Base-by-base conservation (phyloP, 2,888 invertebrate genomes). In the Cheilosia vernalis region DNA sequence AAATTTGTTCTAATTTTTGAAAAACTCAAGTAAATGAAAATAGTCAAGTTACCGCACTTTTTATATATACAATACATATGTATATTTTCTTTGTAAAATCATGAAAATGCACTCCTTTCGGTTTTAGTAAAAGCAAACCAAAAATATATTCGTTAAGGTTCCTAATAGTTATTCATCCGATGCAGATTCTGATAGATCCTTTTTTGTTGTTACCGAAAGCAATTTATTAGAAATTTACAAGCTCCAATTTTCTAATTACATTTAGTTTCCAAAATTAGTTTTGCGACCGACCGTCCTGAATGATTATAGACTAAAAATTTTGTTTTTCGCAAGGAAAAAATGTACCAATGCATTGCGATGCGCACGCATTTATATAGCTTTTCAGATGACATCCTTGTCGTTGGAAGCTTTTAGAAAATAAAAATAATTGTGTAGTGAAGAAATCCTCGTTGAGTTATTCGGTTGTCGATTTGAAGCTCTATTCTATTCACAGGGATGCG, bases 311-410 rank as follows among this genome's bases (percentile, higher is more conserved):
- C 74, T 76, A 79, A 27, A 44, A 60, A 49, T 51, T 78, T 0
- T 19, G 21, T 72, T 63, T 84, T 80, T 74, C 58, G 40, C 63
- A 56, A 78, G 24, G 33, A 55, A 64, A 78, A 80, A 79, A 74
- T 60, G 70, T 70, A 72, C 30, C 70, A 84, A 51, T 61, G 17
- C 44, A 27, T 40, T 69, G 63, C 17, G n/a, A 24, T 84, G 84
- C 84, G 84, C 84, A 84, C 69, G 60, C 66, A 80, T 47, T 21
- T 33, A 56, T 4, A 49, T 24, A 66, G 70, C 77, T 82, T 67
- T 61, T 21, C 40, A 21, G 21, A 19, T 47, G 42, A 56, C 33
- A 67, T 67, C 66, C 67, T 73, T 63, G 47, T 19, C 44, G 21
- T 49, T 72, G n/a, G 1, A 53, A 66, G 64, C 74, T 84, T 74